Base-by-base conservation (phyloP, 2,888 invertebrate genomes). In the Cerastoderma edule region DNA sequence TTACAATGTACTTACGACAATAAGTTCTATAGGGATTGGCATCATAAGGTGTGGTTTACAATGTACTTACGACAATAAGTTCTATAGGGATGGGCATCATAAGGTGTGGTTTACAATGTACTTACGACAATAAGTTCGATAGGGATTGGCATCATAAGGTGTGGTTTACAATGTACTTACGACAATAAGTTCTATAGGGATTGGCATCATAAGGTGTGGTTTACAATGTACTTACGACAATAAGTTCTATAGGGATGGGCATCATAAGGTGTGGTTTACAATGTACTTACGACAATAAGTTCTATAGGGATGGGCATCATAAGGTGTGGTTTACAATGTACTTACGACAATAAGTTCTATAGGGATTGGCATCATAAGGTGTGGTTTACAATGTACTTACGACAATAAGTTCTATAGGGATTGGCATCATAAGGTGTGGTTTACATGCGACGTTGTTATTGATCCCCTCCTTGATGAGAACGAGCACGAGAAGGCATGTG, bases 351-450 rank as follows among this genome's bases (percentile, higher is more conserved):
- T 44, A 8, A 27, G 22, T 27, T 64, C n/a, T 22, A 39, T 63
- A 44, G 3, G 48, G 22, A 27, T n/a, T n/a, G n/a, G 8, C 39
- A 39, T 39, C 10, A 39, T 39, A 39, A 39, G 39, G 8, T 39
- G 8, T 39, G 10, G 39, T 39, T 16, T 10, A 10, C 16, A 16
- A 39, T 27, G 4, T 4, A 89, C 92, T 89, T 79, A 98, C 96
- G 0, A 95, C 95, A 6, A 97, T 93, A 84, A 98, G 93, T 93
- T 98, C 97, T 86, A 97, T 96, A 2, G 97, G 97, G 68, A 97
- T 94, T 0, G 97, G 97, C 83, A 97, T 94, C 50, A 90, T 89
- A 30, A 93, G 90, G 72, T 90, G 90, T 24, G 88, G 89, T 79
- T 92, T 92, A 67, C 93, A 87, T 28, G 87, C 86, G 0, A 93